phyloP scores from a whole-genome alignment of 1,140 invertebrate genomes.

The Ips typographus region DNA sequence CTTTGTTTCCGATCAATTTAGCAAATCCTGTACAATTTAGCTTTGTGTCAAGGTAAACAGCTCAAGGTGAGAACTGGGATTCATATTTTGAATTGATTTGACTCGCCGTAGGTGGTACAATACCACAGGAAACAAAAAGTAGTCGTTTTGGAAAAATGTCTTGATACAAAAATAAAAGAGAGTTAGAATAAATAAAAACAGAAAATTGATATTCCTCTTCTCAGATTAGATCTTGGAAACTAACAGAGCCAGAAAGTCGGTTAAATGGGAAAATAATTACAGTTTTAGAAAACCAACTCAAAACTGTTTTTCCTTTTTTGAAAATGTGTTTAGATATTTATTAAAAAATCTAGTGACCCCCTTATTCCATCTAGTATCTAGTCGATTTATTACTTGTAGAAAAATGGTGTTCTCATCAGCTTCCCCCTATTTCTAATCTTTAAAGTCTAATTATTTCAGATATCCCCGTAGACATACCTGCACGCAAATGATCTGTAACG shows the following conservation, averaged over 20 bases:
- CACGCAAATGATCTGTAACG: slow-evolving; percentile 6
- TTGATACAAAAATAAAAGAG: background rate
- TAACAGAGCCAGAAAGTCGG: background rate
- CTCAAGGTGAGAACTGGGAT: slow-evolving; percentile 10
- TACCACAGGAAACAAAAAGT: background rate
- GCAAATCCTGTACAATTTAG: background rate
- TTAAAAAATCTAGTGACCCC: too few species aligned
- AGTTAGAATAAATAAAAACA: too few species aligned
- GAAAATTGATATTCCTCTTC: background rate
- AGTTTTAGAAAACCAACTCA: background rate
- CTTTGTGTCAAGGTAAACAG: slow-evolving; percentile 19
- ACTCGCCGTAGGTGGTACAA: slow-evolving; percentile 7
- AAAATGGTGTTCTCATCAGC: too few species aligned
- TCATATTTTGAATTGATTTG: slow-evolving; percentile 15
- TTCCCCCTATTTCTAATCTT: background rate
- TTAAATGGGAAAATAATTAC: background rate
- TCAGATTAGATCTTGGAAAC: background rate
- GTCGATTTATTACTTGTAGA: too few species aligned
- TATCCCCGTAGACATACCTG: too few species aligned
- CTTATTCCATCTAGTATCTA: too few species aligned
- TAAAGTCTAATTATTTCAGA: background rate
- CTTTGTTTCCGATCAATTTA: slow-evolving; percentile 17
- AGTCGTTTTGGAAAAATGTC: background rate
- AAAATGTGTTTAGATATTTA: too few species aligned
- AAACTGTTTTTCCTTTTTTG: too few species aligned